Percentiles rank a stretch among this genome's conserved stretches.
phyloP scores from a whole-genome alignment of 1,140 invertebrate genomes.

The Diploscapter pachys region DNA sequence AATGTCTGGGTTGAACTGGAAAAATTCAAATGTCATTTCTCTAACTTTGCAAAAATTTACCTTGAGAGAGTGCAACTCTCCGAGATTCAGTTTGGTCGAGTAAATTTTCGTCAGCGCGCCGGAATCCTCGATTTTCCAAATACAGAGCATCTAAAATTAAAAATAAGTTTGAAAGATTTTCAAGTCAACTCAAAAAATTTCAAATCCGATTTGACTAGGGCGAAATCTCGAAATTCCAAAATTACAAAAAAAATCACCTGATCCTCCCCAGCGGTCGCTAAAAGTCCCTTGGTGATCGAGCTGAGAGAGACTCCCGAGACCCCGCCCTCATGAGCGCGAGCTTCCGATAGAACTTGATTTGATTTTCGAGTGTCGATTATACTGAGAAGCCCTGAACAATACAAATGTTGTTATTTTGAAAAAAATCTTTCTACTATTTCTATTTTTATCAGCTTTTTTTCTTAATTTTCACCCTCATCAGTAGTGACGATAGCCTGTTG shows the following conservation, averaged over 20 bases:
- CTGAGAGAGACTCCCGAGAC: constrained; percentile 39
- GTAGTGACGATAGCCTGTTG: constrained; percentile 70
- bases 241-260: constrained; percentile 25
- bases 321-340: constrained; percentile 75
- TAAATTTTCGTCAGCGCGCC: constrained; percentile 20
- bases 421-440: background rate
- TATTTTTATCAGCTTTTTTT: background rate
- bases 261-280: constrained; percentile 45
- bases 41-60: too few relatives aligned
- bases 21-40: background rate
- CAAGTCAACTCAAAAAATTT: too few relatives aligned
- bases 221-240: too few relatives aligned
- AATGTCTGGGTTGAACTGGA: constrained; percentile 35
- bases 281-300: constrained; percentile 34
- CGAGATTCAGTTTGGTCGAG: constrained; percentile 29
- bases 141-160: constrained; percentile 21
- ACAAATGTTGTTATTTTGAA: constrained; percentile 8
- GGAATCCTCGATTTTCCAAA: constrained; percentile 34
- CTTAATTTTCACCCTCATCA: constrained; percentile 30
- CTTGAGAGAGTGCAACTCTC: constrained; percentile 18
- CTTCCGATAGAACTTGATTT: constrained; percentile 71
- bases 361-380: constrained; percentile 74
- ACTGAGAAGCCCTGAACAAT: constrained; percentile 55
- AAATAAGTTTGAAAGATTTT: background rate
- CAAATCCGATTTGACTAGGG: too few relatives aligned